Evolutionary conservation across 2,797 vertebrate species (phyloP), one percentile per base, ranked within the genome.

Genomic region (Austrolebias charrua): DNA sequence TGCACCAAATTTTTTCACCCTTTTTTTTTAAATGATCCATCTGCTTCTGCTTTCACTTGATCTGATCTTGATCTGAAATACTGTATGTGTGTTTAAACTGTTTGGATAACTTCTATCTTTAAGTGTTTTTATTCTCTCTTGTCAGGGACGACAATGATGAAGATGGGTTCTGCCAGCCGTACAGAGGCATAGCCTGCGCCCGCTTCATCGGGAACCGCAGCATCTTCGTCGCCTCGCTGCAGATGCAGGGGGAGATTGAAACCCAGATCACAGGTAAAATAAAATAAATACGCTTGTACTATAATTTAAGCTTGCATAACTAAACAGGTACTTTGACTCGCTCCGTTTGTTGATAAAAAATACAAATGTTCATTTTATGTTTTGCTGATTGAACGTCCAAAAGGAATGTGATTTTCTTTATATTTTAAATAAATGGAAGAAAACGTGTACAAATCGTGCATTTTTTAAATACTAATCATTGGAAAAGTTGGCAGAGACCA

Each of bases 211-310:
- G 95, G 0, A 99, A 98, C 86, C 93, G 95, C 64, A 99, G 96
- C 71, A 96, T 99, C 84, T 99, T 96, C 5, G 97, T 99, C 71
- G 97, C 98, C 75, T 98, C 97, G 4, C 73, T 98, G 81, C 96
- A 98, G 80, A 98, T 98, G 96, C 97, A 98, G 82, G 97, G 97
- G 0, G 97, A 98, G 80, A 98, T 98, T 50, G 97, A 99, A 90
- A 99, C 96, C 48, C 97, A 98, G 84, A 99, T 99, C 56, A 99
- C 97, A 92, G 97, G 97, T 98, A 85, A 62, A 84, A 18, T 38
- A 42, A 16, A 15, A 19, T 1, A 53, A 56, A 11, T 44, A 14
- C 28, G 14, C 20, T 60, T 33, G n/a, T 12, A 19, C 35, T 54
- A 10, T 13, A 55, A 5, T 10, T 55, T 20, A 29, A 28, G 19